Evolutionary conservation across 2,113 vertebrate species (phyloP), one percentile per base, ranked within the genome.

Genomic region (Malurus alboscapulatus): DNA sequence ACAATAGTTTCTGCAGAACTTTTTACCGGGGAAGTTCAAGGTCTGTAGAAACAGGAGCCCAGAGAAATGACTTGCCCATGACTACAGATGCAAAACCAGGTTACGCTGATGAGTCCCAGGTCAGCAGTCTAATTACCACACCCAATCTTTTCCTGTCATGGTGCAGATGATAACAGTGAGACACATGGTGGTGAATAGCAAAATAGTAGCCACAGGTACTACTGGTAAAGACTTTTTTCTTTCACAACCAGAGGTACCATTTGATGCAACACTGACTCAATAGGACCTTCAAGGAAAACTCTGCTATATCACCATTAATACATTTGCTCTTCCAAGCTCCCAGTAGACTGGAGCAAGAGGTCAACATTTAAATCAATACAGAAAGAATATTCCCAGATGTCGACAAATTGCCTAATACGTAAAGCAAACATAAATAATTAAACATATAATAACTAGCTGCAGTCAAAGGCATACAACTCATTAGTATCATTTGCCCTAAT

Each of bases 71-170:
- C 89, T 76, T 91, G 58, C 30, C 55, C 20, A 7, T 83, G 85
- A 91, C 75, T 79, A 54, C 54, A 42, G 47, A 72, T 91, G 88
- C 58, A 44, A 65, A 94, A 81, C 81, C 25, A 89, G 66, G 71
- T 87, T 91, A 79, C 78, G 54, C 71, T 66, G 79, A 92, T n/a
- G 81, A 91, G 58, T 94, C 58, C 40, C 84, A 62, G 89, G 78
- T 85, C 93, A 47, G 71, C 36, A 65, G 54, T 74, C 78, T 79
- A 82, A 93, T 89, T 94, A 89, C 87, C 91, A 91, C 93, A 74
- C 89, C 92, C 87, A 79, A 1, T 92, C 71, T 91, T 89, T 95
- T 95, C 91, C 93, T 95, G 74, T 92, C 82, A 48, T 3, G 5
- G 34, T 84, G 44, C 66, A 66, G 81, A 91, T 71, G 86, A 44